Evolutionary conservation across 23 tunicate species (phyloP).

Genomic region (Styela clava): DNA sequence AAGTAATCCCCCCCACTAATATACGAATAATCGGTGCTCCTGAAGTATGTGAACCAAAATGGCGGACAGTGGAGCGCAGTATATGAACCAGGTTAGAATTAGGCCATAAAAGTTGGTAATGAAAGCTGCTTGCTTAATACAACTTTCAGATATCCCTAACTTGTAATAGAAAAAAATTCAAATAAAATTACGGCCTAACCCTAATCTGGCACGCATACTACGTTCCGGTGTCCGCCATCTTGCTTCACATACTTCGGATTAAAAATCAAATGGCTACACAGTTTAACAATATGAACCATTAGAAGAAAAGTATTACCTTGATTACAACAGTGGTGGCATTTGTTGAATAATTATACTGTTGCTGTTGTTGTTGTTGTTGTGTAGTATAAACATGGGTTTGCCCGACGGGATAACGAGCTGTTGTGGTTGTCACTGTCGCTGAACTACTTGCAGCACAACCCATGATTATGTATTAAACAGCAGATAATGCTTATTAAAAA

Average conservation of each 20-base stretch:
- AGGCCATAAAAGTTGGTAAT: neutral
- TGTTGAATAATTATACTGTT: neutral
- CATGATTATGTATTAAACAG: neutral
- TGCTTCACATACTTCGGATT: too few relatives aligned
- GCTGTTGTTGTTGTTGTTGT: neutral
- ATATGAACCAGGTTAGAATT: neutral
- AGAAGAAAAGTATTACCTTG: neutral
- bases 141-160: neutral
- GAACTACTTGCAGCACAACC: neutral
- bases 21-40: too few relatives aligned
- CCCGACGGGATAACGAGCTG: neutral
- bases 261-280: neutral
- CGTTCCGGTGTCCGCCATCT: too few relatives aligned
- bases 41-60: neutral
- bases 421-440: neutral
- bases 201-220: too few relatives aligned
- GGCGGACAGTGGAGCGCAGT: neutral
- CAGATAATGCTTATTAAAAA: too few relatives aligned
- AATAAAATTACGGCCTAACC: too few relatives aligned
- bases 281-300: neutral
- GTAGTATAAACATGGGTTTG: neutral
- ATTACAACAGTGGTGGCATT: neutral
- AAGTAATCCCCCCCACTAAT: too few relatives aligned
- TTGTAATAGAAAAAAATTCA: too few relatives aligned
- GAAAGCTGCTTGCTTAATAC: too few relatives aligned